These are phyloP conservation scores for Oreochromis tanganicae DNA, from an alignment of 2,113 vertebrate species.

Conservation along the genomic window DNA sequence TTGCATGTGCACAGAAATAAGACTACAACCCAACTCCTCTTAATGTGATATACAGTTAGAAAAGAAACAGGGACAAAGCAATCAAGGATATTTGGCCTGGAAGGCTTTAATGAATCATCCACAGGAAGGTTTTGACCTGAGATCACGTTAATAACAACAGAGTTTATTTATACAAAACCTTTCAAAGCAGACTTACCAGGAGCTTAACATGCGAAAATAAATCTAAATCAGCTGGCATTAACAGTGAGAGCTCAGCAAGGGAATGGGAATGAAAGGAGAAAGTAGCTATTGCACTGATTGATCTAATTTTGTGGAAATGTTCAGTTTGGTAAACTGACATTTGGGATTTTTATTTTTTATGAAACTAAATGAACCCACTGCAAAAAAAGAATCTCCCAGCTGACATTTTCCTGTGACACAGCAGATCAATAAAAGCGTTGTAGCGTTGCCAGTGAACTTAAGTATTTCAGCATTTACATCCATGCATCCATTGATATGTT, in stretches of 20 bases:
- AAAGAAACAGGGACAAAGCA: neutral
- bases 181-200: neutral
- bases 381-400: neutral
- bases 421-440: neutral
- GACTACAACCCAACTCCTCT: neutral
- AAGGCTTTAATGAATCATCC: neutral
- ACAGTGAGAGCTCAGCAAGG: neutral
- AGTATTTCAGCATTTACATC: neutral
- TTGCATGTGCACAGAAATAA: neutral
- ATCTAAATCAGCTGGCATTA: neutral
- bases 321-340: neutral
- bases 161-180: neutral
- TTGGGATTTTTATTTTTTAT: neutral
- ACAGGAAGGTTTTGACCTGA: neutral
- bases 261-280: neutral
- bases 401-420: neutral
- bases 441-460: neutral
- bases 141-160: neutral
- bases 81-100: neutral
- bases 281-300: neutral
- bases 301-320: neutral
- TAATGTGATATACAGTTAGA: neutral
- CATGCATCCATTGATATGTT: neutral
- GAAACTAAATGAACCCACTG: neutral
- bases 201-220: neutral